These are phyloP conservation scores for Entomobrya proxima DNA, from an alignment of 2,888 invertebrate species.

Conservation along the genomic window DNA sequence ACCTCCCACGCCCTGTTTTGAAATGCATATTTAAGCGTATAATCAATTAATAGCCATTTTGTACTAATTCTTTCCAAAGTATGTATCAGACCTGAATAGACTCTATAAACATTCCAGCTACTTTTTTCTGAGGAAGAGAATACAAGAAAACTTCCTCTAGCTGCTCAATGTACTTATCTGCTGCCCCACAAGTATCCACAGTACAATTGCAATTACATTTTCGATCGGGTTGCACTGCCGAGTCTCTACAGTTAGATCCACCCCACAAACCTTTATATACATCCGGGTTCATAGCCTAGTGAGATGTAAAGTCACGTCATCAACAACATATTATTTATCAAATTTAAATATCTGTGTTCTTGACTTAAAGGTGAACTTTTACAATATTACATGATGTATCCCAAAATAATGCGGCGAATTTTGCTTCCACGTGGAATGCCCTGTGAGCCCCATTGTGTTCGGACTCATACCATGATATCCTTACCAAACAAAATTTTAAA, in stretches of 20 bases:
- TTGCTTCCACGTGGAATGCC: conserved; percentile 87
- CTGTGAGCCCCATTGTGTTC: conserved; percentile 88
- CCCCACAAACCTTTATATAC: conserved; percentile 95
- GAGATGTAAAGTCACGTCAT: too few species aligned
- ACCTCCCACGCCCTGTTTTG: conserved; percentile 89
- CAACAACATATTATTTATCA: too few species aligned
- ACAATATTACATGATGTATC: conserved; percentile 89
- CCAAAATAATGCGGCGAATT: conserved; percentile 84
- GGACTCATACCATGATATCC: conserved; percentile 88
- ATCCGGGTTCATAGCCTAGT: conserved; percentile 92
- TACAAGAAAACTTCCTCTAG: conserved; percentile 87
- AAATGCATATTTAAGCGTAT: not conserved
- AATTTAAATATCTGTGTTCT: too few species aligned
- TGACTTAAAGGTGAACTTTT: too few species aligned
- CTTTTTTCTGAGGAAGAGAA: conserved; percentile 85
- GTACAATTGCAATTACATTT: conserved; percentile 82
- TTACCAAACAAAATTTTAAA: conserved; percentile 82
- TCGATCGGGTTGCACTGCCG: conserved; percentile 85
- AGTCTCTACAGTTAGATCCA: conserved; percentile 91
- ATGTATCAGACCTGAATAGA: conserved; percentile 85
- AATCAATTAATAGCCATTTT: not conserved
- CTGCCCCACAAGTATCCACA: conserved; percentile 83
- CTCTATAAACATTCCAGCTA: conserved; percentile 95
- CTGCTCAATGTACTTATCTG: conserved; percentile 89
- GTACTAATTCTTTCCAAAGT: not conserved